These are phyloP conservation scores for Catharus minimus DNA, from an alignment of 2,113 vertebrate species.

Conservation along the genomic window DNA sequence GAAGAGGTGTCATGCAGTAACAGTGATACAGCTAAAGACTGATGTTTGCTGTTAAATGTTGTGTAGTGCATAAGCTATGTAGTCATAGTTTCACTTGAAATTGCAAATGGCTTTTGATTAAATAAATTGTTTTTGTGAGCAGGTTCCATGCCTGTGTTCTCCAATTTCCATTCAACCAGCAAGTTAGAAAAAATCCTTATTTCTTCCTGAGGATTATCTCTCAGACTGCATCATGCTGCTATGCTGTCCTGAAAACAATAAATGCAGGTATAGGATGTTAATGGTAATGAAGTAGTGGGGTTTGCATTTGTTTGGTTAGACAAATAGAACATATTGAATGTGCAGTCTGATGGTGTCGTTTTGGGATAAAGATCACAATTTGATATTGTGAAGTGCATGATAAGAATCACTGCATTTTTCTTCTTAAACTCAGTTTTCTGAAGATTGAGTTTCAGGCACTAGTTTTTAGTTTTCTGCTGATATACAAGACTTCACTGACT, in stretches of 20 bases:
- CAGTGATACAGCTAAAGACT: background rate
- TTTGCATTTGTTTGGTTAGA: background rate
- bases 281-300: background rate
- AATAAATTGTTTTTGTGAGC: background rate
- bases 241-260: conserved; percentile 72
- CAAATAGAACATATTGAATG: background rate
- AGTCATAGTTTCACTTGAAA: background rate
- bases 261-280: conserved; percentile 78
- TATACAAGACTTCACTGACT: background rate
- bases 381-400: background rate
- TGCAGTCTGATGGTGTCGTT: background rate
- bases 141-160: conserved; percentile 90
- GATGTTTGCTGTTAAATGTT: background rate
- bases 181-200: conserved; percentile 77
- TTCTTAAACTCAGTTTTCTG: background rate
- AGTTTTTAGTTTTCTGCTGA: background rate
- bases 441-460: background rate
- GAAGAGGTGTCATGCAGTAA: background rate
- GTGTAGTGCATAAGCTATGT: background rate
- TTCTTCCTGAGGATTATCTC: conserved; percentile 86
- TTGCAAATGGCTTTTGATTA: background rate
- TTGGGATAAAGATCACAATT: background rate
- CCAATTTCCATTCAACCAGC: conserved; percentile 85
- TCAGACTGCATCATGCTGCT: conserved; percentile 73
- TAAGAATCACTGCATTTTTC: background rate